phyloP scores from a whole-genome alignment of 2,888 invertebrate species.

The Phalangium opilio region DNA sequence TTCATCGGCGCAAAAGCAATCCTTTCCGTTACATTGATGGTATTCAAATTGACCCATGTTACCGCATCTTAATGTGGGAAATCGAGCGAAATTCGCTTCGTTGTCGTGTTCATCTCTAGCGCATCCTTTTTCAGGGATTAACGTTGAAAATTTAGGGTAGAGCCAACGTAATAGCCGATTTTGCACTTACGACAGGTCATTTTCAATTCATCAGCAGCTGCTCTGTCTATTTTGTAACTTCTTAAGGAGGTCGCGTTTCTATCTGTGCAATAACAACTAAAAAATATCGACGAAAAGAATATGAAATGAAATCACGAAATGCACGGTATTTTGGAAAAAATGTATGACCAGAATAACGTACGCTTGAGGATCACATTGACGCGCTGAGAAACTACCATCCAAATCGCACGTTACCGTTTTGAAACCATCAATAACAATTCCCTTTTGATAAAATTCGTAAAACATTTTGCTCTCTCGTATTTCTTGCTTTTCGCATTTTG shows the following conservation, averaged over 20 bases:
- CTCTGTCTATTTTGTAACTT: constrained; percentile 6
- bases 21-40: constrained; percentile 5
- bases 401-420: constrained; percentile 6
- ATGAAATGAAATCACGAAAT: too few species aligned
- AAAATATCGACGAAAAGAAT: not conserved
- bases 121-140: too few species aligned
- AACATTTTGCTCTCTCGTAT: not conserved
- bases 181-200: constrained; percentile 10
- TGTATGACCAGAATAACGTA: not conserved
- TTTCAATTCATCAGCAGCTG: not conserved
- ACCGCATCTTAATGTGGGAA: constrained; percentile 4
- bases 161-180: too few species aligned
- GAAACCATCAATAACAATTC: constrained; percentile 4
- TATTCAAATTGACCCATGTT: constrained; percentile 5
- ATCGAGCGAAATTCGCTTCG: not conserved
- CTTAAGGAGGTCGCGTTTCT: constrained; percentile 5
- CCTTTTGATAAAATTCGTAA: constrained; percentile 7
- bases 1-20: constrained; percentile 10
- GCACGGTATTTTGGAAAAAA: too few species aligned
- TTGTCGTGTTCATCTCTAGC: constrained; percentile 7
- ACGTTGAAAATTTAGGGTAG: too few species aligned
- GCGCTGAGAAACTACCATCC: constrained; percentile 7
- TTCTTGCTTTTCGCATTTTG: constrained; percentile 9
- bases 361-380: constrained; percentile 6
- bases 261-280: constrained; percentile 10